A percentile compares a stretch with the other conserved stretches of the same genome.
Evolutionary conservation across 2,888 invertebrate genomes (phyloP).

Genomic region (Gastracanthus pulcherrimus): DNA sequence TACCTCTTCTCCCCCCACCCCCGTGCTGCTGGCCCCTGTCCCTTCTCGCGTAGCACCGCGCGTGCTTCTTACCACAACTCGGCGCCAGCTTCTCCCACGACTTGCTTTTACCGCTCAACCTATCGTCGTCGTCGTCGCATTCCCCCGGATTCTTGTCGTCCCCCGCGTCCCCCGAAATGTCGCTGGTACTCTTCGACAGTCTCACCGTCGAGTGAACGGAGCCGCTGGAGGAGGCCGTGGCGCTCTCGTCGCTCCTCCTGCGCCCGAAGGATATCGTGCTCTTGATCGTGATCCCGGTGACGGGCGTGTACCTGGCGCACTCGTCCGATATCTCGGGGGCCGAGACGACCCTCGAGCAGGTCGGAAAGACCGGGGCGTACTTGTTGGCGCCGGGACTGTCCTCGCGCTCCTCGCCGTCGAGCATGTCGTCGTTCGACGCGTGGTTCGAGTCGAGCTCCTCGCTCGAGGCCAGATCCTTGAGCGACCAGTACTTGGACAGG

Average conservation of each 20-base stretch:
- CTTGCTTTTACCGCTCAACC: conserved; percentile 10
- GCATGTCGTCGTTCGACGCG: conserved; percentile 50
- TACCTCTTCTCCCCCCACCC: neutral
- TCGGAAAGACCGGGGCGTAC: conserved; percentile 67
- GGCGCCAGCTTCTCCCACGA: conserved; percentile 59
- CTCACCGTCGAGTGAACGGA: conserved; percentile 39
- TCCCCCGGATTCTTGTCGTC: conserved; percentile 20
- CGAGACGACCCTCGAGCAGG: conserved; percentile 66
- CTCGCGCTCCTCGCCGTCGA: conserved; percentile 3
- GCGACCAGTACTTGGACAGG: conserved; percentile 71
- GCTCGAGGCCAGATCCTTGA: conserved; percentile 67
- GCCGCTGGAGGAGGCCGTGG: conserved; percentile 20
- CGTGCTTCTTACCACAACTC: conserved; percentile 58
- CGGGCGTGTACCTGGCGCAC: conserved; percentile 50
- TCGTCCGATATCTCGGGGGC: conserved; percentile 68
- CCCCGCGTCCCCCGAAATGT: conserved; percentile 60
- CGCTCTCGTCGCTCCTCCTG: conserved; percentile 55
- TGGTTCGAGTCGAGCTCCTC: conserved; percentile 61
- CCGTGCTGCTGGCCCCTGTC: neutral
- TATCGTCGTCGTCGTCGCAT: conserved; percentile 53
- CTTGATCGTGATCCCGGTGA: conserved; percentile 61
- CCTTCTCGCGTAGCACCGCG: neutral
- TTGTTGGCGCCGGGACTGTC: conserved; percentile 55
- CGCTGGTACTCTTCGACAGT: conserved; percentile 56
- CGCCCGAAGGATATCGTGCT: conserved; percentile 66